Percentiles rank a stretch among this genome's conserved stretches.
Evolutionary conservation across 2,113 vertebrate species (phyloP).

Genomic region (Ceyx melanurus): DNA sequence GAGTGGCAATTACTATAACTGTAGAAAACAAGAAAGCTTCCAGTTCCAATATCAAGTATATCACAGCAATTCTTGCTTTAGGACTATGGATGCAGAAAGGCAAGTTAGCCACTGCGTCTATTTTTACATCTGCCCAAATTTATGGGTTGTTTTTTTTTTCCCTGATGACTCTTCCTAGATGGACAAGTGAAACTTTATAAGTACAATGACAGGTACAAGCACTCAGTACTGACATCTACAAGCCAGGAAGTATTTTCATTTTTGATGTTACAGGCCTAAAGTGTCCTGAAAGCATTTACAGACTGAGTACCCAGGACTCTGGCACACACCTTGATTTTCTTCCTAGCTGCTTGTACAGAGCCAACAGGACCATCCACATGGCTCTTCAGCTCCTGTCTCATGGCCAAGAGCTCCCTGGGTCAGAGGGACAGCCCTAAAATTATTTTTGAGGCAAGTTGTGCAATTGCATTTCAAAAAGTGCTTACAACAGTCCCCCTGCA

Average conservation of each 20-base stretch:
- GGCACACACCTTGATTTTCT: neutral
- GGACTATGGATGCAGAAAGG: neutral
- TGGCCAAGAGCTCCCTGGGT: neutral
- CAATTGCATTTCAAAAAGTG: neutral
- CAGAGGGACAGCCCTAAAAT: neutral
- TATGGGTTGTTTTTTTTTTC: neutral
- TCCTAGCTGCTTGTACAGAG: neutral
- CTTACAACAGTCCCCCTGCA: neutral
- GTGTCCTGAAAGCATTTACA: neutral
- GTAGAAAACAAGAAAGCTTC: neutral
- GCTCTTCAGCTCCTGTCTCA: neutral
- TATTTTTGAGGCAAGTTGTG: neutral
- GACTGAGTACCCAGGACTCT: neutral
- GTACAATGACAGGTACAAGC: neutral
- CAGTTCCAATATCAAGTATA: neutral
- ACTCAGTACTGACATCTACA: neutral
- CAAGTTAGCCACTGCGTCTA: no score
- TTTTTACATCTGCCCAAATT: neutral
- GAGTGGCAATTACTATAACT: neutral
- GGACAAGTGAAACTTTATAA: neutral
- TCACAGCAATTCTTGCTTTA: neutral
- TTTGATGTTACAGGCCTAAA: neutral
- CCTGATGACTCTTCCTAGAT: neutral
- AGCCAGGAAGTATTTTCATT: neutral
- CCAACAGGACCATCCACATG: neutral